Percentiles rank a stretch among this genome's conserved stretches.
Evolutionary conservation across 2,888 invertebrate species (phyloP).

Genomic region (Onchidella celtica): DNA sequence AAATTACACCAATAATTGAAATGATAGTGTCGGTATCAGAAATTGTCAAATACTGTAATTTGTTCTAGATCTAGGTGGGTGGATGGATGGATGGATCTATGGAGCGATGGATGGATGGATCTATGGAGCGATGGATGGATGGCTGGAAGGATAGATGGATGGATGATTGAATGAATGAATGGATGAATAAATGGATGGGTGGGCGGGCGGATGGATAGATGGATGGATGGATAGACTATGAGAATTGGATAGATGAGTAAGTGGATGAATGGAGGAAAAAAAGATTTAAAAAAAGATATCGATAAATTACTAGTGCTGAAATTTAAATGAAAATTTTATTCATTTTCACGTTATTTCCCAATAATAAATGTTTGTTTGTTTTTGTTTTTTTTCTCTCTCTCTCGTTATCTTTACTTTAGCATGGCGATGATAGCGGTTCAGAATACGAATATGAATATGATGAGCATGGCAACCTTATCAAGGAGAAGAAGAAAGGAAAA

Average conservation of each 20-base stretch:
- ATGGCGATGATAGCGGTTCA: conserved; percentile 64
- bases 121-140: neutral
- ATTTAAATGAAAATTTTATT: too few species aligned
- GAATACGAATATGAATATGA: conserved; percentile 77
- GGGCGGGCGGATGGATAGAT: neutral
- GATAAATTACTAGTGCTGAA: too few species aligned
- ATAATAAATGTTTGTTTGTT: neutral
- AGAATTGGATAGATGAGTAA: too few species aligned
- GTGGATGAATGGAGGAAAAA: neutral
- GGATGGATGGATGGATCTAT: neutral
- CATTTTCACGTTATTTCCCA: too few species aligned
- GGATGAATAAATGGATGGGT: neutral
- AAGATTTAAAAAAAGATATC: neutral
- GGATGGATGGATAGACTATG: too few species aligned
- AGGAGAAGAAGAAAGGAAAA: conserved; percentile 61
- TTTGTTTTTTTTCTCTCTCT: neutral
- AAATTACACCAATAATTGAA: too few species aligned
- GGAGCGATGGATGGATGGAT: neutral
- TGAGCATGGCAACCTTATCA: conserved; percentile 71
- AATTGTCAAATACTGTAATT: too few species aligned
- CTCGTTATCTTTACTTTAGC: neutral
- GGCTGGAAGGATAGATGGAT: neutral
- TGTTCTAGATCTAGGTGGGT: neutral
- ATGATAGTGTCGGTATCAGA: too few species aligned
- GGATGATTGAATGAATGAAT: neutral